Percentiles rank a stretch among this genome's conserved stretches.
phyloP scores from a whole-genome alignment of 2,113 vertebrate species.

The Okapia johnstoni region DNA sequence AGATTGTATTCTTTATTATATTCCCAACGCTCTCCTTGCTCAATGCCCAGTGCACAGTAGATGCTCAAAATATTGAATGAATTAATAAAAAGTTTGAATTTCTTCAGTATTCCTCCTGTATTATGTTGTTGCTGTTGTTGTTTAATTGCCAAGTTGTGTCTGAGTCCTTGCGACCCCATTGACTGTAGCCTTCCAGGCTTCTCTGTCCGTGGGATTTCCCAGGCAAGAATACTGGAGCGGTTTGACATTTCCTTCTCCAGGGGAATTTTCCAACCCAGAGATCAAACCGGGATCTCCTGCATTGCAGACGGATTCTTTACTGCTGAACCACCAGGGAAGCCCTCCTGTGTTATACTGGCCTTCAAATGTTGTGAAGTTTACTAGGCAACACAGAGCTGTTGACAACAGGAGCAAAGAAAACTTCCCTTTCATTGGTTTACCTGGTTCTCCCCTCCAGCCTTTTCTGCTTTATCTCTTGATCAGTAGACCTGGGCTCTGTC shows the following conservation, averaged over 20 bases:
- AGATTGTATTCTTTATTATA: neutral
- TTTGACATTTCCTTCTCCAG: neutral
- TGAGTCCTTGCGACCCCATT: neutral
- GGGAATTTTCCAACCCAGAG: neutral
- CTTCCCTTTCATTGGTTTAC: neutral
- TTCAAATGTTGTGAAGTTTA: neutral
- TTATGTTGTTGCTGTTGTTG: neutral
- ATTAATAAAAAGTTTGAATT: neutral
- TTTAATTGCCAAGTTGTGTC: neutral
- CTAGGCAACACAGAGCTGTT: neutral
- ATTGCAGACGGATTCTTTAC: neutral
- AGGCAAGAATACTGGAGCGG: neutral
- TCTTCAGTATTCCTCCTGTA: neutral
- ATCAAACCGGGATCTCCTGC: neutral
- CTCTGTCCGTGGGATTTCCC: neutral
- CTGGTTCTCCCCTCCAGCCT: neutral
- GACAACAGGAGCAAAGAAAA: neutral
- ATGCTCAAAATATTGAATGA: neutral
- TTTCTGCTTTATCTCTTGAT: neutral
- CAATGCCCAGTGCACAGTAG: neutral
- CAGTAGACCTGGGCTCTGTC: neutral
- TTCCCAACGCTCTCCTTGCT: neutral
- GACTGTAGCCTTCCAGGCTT: neutral
- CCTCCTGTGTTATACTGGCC: neutral
- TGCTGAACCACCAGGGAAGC: neutral